Evolutionary conservation across 2,797 vertebrate species (phyloP), one percentile per base, ranked within the genome.

Genomic region (Rachycentron canadum): DNA sequence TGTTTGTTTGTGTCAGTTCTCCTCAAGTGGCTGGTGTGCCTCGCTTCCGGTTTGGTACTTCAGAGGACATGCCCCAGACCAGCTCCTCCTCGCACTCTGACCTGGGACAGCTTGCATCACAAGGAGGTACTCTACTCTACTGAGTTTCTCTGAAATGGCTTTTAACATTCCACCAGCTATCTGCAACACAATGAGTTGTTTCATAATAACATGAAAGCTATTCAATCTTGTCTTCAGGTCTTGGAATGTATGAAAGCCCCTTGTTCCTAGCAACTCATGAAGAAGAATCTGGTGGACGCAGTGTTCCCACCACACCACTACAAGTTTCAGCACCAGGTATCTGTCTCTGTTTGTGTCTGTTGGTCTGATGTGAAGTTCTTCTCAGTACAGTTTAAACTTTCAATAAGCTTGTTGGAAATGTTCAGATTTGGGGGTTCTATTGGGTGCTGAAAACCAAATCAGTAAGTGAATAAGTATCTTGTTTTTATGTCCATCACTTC

Each of bases 191-290:
- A 28, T 36, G 8, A 41, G 2, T 49, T 50, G 3, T 23, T 23
- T 50, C 5, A 23, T 12, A 52, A 2, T 17, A n/a, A 28, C 0
- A 0, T 64, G 7, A 30, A 56, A 9, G 3, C 16, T 23, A 19
- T 34, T 41, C 0, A 3, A 17, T 30, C 4, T 49, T 71, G 19
- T 76, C 49, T 65, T 45, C 84, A 99, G 98, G 97, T 73, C 94
- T 99, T 70, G 98, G 97, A 28, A 96, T 99, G 96, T 99, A 97
- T 73, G 98, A 99, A 86, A 98, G 95, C 16, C 95, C 98, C 0
- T 89, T 98, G 4, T 99, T 96, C 83, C 93, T 98, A 25, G 91
- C 96, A 60, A 58, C 87, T 79, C 97, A 98, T 1, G 98, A 99
- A 76, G 98, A 99, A 58, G 97, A 99, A 36, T 96, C 97, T 0